These are phyloP conservation scores for Copsychus sechellarum DNA, from an alignment of 2,113 vertebrate species.

Conservation along the genomic window DNA sequence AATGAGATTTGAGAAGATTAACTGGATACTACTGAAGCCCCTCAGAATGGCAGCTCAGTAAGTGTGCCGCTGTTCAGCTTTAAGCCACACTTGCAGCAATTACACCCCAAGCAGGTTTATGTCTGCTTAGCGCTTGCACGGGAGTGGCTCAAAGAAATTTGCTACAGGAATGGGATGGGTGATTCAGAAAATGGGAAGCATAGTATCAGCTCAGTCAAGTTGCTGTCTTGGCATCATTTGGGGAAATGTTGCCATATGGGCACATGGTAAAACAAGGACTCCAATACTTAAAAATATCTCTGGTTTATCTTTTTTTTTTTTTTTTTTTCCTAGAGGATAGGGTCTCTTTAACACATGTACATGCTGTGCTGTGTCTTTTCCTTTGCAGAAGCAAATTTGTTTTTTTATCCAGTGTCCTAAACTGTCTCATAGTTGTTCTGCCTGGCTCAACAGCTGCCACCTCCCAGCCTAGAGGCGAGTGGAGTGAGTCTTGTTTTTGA, in stretches of 20 bases:
- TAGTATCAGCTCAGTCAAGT: background rate
- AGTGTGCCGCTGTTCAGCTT: background rate
- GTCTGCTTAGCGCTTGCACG: background rate
- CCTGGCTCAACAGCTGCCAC: slow-evolving; percentile 2
- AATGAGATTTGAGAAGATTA: slow-evolving; percentile 57
- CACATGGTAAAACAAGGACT: background rate
- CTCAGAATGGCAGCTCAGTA: background rate
- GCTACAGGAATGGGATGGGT: background rate
- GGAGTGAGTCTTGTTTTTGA: slow-evolving; percentile 31
- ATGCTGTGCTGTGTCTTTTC: background rate
- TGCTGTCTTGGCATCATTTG: background rate
- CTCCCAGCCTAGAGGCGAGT: slow-evolving; percentile 1
- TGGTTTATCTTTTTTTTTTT: background rate
- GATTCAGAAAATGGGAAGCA: background rate
- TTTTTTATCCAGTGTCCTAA: background rate
- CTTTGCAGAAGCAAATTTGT: background rate
- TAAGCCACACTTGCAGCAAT: background rate
- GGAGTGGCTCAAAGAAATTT: background rate
- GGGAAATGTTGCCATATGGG: background rate
- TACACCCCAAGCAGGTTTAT: background rate
- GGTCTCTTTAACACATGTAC: background rate
- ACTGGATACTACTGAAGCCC: background rate
- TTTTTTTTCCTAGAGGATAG: background rate
- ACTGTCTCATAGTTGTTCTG: background rate
- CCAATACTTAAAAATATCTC: background rate